Percentiles rank a stretch among this genome's conserved stretches.
Evolutionary conservation across 2,113 vertebrate genomes (phyloP).

Genomic region (Irena cyanogastra): DNA sequence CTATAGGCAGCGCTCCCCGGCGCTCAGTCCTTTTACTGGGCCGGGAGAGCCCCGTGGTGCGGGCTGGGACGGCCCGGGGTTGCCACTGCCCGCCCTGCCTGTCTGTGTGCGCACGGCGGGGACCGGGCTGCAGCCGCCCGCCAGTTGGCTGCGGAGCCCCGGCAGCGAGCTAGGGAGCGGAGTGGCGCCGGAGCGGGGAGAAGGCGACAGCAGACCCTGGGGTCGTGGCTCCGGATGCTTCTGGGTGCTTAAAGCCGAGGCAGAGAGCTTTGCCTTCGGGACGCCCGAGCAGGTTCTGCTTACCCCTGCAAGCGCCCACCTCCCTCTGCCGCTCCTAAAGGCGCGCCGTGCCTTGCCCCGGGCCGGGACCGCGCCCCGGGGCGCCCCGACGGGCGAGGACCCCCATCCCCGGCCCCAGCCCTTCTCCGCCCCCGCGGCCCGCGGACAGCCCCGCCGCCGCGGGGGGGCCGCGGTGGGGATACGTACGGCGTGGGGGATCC

Average conservation of each 20-base stretch:
- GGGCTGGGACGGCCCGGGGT: neutral
- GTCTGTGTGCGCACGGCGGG: neutral
- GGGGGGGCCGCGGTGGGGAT: neutral
- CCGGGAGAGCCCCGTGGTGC: neutral
- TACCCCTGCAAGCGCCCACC: neutral
- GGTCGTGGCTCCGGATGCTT: neutral
- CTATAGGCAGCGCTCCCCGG: neutral
- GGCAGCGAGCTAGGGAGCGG: neutral
- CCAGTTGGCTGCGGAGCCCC: neutral
- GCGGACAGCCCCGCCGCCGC: neutral
- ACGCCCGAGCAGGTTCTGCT: neutral
- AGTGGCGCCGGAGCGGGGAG: neutral
- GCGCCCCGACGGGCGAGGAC: neutral
- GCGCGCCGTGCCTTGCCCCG: neutral
- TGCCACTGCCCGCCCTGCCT: slow-evolving; percentile 12
- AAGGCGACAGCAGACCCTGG: neutral
- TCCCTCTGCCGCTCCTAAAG: neutral
- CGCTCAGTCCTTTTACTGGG: neutral
- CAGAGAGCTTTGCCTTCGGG: neutral
- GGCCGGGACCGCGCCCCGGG: neutral
- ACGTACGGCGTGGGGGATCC: slow-evolving; percentile 53
- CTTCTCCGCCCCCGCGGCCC: neutral
- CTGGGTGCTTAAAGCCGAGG: neutral
- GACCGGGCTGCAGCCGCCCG: neutral
- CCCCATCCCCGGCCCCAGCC: neutral